Conservation (phyloP, 1,140 invertebrate genomes). For the Geopemphigus sp. region DNA sequence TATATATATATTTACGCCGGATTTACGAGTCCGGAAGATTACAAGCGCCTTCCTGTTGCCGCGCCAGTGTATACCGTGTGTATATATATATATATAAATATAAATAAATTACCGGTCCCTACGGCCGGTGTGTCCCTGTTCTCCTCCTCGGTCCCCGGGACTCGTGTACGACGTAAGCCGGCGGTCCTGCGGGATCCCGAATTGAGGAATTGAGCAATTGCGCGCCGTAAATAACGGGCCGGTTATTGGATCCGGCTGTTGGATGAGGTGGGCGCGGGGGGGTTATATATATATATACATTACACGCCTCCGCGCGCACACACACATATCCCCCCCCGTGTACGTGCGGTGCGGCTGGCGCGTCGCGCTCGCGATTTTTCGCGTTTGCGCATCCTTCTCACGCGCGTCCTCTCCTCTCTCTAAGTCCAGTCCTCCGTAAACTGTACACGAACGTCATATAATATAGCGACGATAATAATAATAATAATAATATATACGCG, state of each 20-base stretch:
- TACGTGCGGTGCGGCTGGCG: too few species aligned
- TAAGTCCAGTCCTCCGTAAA: slow-evolving; percentile 7
- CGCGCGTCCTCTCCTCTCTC: neutral
- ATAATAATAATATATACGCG: slow-evolving; percentile 18
- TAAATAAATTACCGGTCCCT: too few species aligned
- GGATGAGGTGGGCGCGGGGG: neutral
- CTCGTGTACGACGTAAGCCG: neutral
- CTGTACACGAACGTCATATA: neutral
- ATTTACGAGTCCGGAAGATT: slow-evolving; percentile 30
- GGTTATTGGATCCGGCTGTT: slow-evolving; percentile 32
- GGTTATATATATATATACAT: too few species aligned
- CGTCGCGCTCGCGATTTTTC: neutral
- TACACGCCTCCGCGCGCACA: neutral
- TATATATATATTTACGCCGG: too few species aligned
- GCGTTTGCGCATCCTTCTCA: neutral
- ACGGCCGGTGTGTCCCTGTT: neutral
- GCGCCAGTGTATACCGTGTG: neutral
- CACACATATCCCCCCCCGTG: neutral
- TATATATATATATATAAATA: too few species aligned
- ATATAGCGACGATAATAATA: neutral
- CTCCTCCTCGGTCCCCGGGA: neutral
- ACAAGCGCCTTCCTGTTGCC: slow-evolving; percentile 10
- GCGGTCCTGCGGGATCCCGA: neutral
- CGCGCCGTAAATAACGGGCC: slow-evolving; percentile 1
- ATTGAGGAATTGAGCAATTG: slow-evolving; percentile 19